Evolutionary conservation across 2,113 vertebrate species (phyloP).

Genomic region (Vulpes lagopus): DNA sequence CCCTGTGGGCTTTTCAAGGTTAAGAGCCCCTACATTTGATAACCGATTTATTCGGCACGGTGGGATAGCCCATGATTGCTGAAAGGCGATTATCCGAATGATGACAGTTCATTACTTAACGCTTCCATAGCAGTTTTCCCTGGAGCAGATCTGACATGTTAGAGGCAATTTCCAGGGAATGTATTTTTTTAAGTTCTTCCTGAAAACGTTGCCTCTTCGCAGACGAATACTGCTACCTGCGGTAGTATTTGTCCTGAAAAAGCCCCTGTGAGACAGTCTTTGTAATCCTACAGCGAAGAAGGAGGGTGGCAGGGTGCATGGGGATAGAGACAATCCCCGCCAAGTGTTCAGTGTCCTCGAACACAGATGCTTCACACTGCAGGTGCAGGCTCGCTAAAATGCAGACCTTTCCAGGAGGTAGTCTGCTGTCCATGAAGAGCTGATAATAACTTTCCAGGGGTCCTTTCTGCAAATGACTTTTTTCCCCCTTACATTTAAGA

Average conservation of each 20-base stretch:
- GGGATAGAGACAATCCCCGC: background rate
- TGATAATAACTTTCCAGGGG: accelerated
- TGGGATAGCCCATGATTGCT: accelerated
- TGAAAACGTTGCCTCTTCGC: background rate
- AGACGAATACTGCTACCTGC: background rate
- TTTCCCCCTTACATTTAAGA: background rate
- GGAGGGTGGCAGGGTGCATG: accelerated
- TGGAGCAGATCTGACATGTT: background rate
- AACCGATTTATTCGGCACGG: background rate
- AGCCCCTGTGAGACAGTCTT: background rate
- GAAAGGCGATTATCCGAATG: background rate
- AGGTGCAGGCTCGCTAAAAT: background rate
- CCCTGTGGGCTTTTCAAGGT: background rate
- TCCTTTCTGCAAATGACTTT: background rate
- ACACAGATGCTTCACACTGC: background rate
- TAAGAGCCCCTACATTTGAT: background rate
- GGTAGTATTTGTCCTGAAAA: background rate
- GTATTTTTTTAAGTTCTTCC: background rate
- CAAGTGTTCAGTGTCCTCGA: background rate
- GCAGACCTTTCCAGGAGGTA: background rate
- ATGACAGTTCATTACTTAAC: background rate
- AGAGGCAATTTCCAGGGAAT: background rate
- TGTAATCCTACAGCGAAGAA: no score
- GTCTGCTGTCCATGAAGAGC: background rate
- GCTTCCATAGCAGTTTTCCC: background rate